Conservation (phyloP, 2,797 vertebrate genomes). For the Acrossocheilus fasciatus region DNA sequence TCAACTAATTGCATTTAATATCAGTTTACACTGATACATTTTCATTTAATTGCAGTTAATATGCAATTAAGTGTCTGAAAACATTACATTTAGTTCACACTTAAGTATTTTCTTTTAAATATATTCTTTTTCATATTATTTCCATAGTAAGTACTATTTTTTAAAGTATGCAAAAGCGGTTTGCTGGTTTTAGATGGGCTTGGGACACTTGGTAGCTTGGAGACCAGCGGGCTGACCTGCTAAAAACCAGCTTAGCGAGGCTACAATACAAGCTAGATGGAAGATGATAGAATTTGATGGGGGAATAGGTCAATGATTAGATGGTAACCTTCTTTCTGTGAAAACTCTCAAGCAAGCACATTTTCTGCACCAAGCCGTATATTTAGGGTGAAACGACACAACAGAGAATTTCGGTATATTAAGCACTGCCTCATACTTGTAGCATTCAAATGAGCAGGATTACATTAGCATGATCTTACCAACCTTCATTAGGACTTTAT, state of each 20-base stretch:
- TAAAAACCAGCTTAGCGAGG: background rate
- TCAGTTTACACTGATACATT: too few species aligned
- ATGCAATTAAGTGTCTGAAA: too few species aligned
- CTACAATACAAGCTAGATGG: background rate
- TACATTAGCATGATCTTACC: conserved; percentile 3
- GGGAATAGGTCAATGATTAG: background rate
- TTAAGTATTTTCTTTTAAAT: too few species aligned
- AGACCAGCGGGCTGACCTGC: background rate
- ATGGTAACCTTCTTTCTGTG: background rate
- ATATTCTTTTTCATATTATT: background rate
- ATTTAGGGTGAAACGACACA: background rate
- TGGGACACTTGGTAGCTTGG: background rate
- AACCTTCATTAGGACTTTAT: conserved; percentile 26
- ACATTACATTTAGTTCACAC: background rate
- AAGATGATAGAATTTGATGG: background rate
- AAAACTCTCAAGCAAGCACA: background rate
- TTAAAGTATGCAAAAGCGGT: too few species aligned
- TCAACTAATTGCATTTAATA: too few species aligned
- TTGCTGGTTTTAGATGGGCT: too few species aligned
- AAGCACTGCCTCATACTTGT: background rate
- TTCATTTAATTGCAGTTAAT: too few species aligned
- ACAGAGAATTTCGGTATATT: background rate
- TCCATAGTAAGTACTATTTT: too few species aligned
- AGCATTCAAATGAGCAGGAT: background rate
- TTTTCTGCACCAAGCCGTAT: background rate